phyloP scores from a whole-genome alignment of 2,113 vertebrate genomes.

The Petrocephalus microphthalmus region DNA sequence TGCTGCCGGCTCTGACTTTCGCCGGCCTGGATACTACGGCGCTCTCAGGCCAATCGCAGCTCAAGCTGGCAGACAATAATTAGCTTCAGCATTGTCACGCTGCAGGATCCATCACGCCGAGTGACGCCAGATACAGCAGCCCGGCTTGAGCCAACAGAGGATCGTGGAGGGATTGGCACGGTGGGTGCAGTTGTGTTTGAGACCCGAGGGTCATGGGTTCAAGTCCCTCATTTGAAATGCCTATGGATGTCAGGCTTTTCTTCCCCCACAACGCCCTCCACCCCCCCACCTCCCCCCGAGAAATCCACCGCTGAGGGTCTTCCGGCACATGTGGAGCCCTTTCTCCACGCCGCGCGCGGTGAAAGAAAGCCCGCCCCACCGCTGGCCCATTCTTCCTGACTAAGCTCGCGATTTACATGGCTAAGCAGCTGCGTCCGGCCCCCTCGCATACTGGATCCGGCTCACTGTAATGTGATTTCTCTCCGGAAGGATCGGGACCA shows the following conservation, averaged over 20 bases:
- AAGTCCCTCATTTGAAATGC: background rate
- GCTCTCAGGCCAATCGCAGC: background rate
- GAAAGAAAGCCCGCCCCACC: background rate
- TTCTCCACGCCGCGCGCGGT: background rate
- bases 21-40: background rate
- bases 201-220: background rate
- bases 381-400: conserved; percentile 2
- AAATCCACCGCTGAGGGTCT: background rate
- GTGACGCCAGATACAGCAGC: background rate
- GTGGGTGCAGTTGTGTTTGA: background rate
- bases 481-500: background rate
- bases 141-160: background rate
- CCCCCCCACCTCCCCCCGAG: background rate
- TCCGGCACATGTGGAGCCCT: background rate
- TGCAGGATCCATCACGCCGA: background rate
- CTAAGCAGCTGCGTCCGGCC: background rate
- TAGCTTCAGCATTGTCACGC: background rate
- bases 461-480: conserved; percentile 8
- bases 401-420: conserved; percentile 17
- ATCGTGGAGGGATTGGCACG: background rate
- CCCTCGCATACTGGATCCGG: background rate
- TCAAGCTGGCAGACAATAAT: background rate
- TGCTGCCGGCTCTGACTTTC: background rate
- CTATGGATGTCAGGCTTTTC: background rate
- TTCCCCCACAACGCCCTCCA: background rate